Percentiles rank a stretch among this genome's conserved stretches.
Evolutionary conservation across 1,140 invertebrate species (phyloP).

Genomic region (Amphibalanus amphitrite): DNA sequence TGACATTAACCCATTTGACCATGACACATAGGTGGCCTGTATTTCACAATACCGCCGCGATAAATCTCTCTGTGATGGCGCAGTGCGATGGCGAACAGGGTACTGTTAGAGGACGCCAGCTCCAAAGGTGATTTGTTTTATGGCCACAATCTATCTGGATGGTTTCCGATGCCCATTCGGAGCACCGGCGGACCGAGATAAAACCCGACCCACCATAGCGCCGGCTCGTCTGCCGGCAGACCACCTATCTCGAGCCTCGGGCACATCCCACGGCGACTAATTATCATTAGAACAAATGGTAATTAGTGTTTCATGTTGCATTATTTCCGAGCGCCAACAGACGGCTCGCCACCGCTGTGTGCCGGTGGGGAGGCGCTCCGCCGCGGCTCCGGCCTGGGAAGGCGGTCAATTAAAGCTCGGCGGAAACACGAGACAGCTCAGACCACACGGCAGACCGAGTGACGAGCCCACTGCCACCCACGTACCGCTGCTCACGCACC

Average conservation of each 20-base stretch:
- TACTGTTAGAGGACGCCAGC: neutral
- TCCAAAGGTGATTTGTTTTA: neutral
- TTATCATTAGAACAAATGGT: conserved; percentile 1
- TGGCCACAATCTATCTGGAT: neutral
- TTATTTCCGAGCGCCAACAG: neutral
- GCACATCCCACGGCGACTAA: neutral
- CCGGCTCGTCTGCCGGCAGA: neutral
- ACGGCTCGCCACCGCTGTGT: neutral
- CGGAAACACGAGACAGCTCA: no score
- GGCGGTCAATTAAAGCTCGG: neutral
- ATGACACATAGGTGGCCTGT: no score
- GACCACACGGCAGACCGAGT: neutral
- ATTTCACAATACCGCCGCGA: no score
- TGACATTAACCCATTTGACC: no score
- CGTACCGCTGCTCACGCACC: neutral
- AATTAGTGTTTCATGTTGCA: neutral
- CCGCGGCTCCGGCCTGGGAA: neutral
- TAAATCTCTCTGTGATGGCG: no score
- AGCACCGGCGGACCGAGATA: neutral
- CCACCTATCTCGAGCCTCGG: neutral
- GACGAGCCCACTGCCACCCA: neutral
- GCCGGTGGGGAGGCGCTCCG: no score
- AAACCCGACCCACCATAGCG: neutral
- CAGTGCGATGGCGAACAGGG: no score
- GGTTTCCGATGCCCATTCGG: neutral